Evolutionary conservation across 2,113 vertebrate genomes (phyloP).

Genomic region (Oophaga pumilio): DNA sequence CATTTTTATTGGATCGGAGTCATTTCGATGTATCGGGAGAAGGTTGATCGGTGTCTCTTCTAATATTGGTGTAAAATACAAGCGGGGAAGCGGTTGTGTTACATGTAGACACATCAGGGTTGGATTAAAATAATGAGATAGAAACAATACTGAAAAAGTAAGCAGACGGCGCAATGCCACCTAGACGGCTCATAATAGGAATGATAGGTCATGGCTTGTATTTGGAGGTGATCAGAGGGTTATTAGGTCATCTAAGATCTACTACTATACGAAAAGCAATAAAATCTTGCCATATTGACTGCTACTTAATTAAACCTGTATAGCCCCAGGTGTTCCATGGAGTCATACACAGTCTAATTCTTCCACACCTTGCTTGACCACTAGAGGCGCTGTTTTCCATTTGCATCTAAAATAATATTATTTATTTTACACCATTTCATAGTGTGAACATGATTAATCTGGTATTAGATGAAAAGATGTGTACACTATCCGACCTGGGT

Average conservation of each 20-base stretch:
- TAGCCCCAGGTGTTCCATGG: not conserved
- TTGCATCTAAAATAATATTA: not conserved
- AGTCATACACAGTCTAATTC: not conserved
- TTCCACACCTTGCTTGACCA: not conserved
- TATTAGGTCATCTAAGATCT: not conserved
- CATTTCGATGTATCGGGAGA: not conserved
- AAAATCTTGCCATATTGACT: not conserved
- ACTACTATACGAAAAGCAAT: not conserved
- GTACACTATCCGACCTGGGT: not conserved
- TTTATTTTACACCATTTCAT: not conserved
- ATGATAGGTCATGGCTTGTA: not conserved
- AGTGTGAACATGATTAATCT: not conserved
- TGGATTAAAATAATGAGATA: not conserved
- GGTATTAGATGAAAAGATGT: not conserved
- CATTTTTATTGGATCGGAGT: conserved; percentile 20
- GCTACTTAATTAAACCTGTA: not conserved
- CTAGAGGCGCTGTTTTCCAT: not conserved
- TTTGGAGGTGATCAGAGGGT: not conserved
- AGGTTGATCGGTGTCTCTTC: not conserved
- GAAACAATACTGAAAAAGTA: not conserved
- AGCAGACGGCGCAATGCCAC: not conserved
- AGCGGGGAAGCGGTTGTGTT: too few species aligned
- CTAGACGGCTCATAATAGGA: not conserved
- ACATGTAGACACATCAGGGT: not conserved
- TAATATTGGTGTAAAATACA: not conserved